Conservation (phyloP, 2,888 invertebrate genomes). For the Arrhopalites spinosus region DNA sequence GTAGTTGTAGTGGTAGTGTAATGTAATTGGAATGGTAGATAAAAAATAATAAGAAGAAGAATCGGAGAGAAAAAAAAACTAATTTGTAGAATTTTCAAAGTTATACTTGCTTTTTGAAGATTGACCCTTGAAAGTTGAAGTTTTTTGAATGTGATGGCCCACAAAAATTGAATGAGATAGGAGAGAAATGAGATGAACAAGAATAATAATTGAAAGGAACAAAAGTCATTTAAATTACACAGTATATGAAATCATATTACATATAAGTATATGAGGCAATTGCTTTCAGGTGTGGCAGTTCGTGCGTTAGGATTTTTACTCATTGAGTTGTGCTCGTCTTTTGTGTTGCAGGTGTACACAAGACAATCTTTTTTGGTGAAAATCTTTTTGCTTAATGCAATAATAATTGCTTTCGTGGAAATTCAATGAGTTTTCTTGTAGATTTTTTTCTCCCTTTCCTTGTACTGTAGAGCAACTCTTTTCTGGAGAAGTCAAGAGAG, state of each 20-base stretch:
- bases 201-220: conserved; percentile 17
- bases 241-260: conserved; percentile 31
- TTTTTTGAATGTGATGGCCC: conserved; percentile 5
- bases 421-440: conserved; percentile 31
- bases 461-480: not conserved
- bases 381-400: conserved; percentile 29
- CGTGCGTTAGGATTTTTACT: not conserved
- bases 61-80: not conserved
- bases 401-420: conserved; percentile 31
- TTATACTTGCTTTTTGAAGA: not conserved
- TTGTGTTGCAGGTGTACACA: conserved; percentile 23
- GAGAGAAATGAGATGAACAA: conserved; percentile 18
- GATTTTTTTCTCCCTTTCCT: conserved; percentile 28
- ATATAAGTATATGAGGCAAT: conserved; percentile 32
- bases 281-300: conserved; percentile 31
- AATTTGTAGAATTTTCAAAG: not conserved
- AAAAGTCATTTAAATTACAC: conserved; percentile 23
- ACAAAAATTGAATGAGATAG: too few relatives aligned
- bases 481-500: too few relatives aligned
- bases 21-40: too few relatives aligned
- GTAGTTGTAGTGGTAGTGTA: too few relatives aligned
- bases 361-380: conserved; percentile 15
- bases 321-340: not conserved
- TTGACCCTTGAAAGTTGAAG: conserved; percentile 8
- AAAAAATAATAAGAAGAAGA: too few relatives aligned